These are phyloP conservation scores for Anthoscopus minutus DNA, from an alignment of 2,113 vertebrate genomes.

Conservation along the genomic window DNA sequence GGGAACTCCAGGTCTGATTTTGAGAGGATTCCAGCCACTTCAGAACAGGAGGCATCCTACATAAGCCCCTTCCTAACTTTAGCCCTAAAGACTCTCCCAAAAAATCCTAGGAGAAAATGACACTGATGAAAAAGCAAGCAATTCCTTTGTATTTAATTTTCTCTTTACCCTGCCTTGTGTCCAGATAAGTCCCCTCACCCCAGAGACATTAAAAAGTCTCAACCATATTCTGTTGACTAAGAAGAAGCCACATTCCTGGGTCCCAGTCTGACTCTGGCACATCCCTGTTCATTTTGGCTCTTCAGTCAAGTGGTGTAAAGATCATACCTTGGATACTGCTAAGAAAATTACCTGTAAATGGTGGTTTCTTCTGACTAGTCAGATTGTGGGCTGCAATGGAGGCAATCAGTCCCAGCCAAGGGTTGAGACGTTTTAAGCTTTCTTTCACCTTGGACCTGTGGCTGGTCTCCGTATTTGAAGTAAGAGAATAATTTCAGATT, in stretches of 20 bases:
- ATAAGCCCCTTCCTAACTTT: background rate
- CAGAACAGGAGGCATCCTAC: background rate
- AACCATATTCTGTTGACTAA: background rate
- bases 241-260: background rate
- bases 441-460: background rate
- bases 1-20: background rate
- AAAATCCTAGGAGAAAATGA: background rate
- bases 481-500: background rate
- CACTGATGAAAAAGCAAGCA: background rate
- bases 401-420: background rate
- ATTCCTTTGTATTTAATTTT: background rate
- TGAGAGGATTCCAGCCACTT: background rate
- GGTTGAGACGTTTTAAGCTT: background rate
- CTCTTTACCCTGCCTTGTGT: background rate
- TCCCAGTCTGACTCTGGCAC: background rate
- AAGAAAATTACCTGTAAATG: background rate
- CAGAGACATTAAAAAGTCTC: background rate
- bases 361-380: background rate
- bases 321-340: background rate
- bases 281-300: rapidly evolving
- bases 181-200: background rate
- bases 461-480: background rate
- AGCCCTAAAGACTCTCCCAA: background rate
- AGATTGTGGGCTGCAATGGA: background rate
- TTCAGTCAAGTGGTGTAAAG: background rate